Evolutionary conservation across 2,797 vertebrate genomes (phyloP).

Genomic region (Labeo calbasu): DNA sequence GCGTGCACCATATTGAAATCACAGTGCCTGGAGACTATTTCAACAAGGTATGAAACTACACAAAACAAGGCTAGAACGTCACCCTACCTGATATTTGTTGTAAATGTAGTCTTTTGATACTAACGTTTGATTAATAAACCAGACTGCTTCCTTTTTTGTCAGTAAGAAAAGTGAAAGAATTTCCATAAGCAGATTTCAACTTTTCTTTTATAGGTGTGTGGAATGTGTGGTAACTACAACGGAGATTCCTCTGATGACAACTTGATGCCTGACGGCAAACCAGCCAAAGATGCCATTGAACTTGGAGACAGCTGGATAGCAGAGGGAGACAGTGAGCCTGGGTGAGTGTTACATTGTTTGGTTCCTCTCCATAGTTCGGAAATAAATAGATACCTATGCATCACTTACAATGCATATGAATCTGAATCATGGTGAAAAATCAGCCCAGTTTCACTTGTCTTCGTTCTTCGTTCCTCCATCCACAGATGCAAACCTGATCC

Average conservation of each 20-base stretch:
- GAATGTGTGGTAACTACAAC: slow-evolving; percentile 88
- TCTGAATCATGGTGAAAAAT: background rate
- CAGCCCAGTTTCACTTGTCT: background rate
- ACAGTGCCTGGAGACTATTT: slow-evolving; percentile 85
- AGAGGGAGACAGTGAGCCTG: slow-evolving; percentile 76
- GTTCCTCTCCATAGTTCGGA: background rate
- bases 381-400: background rate
- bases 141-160: background rate
- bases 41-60: slow-evolving; percentile 78
- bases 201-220: slow-evolving; percentile 77
- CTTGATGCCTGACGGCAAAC: slow-evolving; percentile 77
- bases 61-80: background rate
- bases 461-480: background rate
- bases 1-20: slow-evolving; percentile 86
- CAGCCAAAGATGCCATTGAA: slow-evolving; percentile 75
- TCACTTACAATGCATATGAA: background rate
- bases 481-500: slow-evolving; percentile 72
- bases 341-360: slow-evolving; percentile 68
- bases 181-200: background rate
- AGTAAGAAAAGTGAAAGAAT: background rate
- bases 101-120: background rate
- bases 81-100: background rate
- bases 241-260: slow-evolving; percentile 77
- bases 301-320: slow-evolving; percentile 88
- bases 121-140: background rate